phyloP scores from a whole-genome alignment of 1,140 invertebrate genomes.

The Spodoptera frugiperda region DNA sequence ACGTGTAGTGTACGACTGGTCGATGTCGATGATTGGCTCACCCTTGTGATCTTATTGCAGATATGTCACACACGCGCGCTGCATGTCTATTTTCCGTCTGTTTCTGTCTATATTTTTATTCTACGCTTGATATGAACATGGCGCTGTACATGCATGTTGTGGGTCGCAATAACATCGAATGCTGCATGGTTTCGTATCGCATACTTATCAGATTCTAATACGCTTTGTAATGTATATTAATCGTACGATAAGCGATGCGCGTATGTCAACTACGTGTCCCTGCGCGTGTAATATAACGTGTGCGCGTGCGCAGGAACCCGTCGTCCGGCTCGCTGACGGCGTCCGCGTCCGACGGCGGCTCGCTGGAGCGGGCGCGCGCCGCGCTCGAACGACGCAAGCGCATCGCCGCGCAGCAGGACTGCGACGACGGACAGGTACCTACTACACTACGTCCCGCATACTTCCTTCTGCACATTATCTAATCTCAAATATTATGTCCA shows the following conservation, averaged over 20 bases:
- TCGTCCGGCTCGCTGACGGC: slow-evolving; percentile 91
- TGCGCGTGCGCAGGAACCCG: slow-evolving; percentile 89
- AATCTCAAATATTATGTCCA: too few species aligned
- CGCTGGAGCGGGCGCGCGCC: slow-evolving; percentile 92
- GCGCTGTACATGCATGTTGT: slow-evolving; percentile 21
- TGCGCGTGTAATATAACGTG: too few species aligned
- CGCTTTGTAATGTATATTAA: neutral
- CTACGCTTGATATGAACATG: slow-evolving; percentile 12
- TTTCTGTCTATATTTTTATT: neutral
- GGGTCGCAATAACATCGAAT: slow-evolving; percentile 15
- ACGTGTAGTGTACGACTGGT: neutral
- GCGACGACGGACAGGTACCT: slow-evolving; percentile 65
- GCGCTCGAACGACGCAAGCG: slow-evolving; percentile 92
- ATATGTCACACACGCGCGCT: neutral
- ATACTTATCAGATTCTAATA: neutral
- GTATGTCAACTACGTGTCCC: neutral
- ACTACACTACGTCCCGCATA: neutral
- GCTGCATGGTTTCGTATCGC: slow-evolving; percentile 14
- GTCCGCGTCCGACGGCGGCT: slow-evolving; percentile 91
- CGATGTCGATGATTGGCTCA: neutral
- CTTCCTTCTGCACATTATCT: too few species aligned
- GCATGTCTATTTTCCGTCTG: slow-evolving; percentile 19
- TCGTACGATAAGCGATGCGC: too few species aligned
- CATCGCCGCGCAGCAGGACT: slow-evolving; percentile 65
- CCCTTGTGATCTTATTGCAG: neutral